phyloP scores from a whole-genome alignment of 2,888 invertebrate species.

The Notocelia uddmanniana region DNA sequence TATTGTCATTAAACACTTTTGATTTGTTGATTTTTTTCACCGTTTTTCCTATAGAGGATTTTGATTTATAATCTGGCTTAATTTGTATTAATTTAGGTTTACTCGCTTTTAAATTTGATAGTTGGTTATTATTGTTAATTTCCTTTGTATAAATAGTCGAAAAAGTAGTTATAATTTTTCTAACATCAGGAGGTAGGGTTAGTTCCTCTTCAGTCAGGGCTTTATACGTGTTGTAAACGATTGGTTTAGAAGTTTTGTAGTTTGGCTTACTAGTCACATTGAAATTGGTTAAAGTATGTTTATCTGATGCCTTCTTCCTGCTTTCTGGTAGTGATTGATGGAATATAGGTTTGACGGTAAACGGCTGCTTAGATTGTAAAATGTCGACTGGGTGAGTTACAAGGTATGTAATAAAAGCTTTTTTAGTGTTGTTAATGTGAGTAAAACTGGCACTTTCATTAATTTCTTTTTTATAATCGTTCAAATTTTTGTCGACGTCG shows the following conservation, averaged over 20 bases:
- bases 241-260: constrained; percentile 32
- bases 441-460: not conserved
- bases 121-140: constrained; percentile 11
- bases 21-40: not conserved
- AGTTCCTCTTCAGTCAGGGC: constrained; percentile 60
- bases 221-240: constrained; percentile 65
- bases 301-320: not conserved
- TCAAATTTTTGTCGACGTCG: not conserved
- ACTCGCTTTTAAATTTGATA: not conserved
- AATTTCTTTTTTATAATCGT: not conserved
- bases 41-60: not conserved
- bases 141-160: constrained; percentile 15
- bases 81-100: not conserved
- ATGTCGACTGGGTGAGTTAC: not conserved
- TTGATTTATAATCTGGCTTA: not conserved
- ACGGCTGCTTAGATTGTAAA: not conserved
- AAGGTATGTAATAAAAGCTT: not conserved
- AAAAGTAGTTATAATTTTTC: constrained; percentile 26
- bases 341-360: not conserved
- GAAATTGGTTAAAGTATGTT: not conserved
- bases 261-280: constrained; percentile 2
- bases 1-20: constrained; percentile 7
- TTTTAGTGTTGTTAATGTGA: not conserved
- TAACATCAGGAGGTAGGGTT: constrained; percentile 45
- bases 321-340: not conserved